Evolutionary conservation across 92 coral and sea anemone genomes (phyloP), one percentile per base, ranked within the genome.

Genomic region (Diadumene lineata): DNA sequence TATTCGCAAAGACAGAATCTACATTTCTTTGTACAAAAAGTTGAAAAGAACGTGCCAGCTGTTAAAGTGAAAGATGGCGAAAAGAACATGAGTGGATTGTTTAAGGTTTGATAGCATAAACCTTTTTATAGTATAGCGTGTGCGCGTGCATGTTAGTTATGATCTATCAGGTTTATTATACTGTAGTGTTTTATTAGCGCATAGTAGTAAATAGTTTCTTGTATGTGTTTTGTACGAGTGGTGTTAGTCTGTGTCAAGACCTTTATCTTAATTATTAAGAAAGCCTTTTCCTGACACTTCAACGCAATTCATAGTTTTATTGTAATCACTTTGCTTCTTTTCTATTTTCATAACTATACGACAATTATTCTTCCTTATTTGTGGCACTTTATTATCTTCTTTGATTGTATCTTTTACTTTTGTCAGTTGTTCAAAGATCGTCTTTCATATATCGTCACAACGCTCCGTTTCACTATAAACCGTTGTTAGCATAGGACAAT

Each of bases 221-320:
- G 50, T 72, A 61, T 21, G 53, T 34, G 53, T 56, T 29, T n/a
- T 31, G 21, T 24, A 60, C 33, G 66, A 56, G 66, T 55, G 65
- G 76, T 65, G 64, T 71, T 38, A 62, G 62, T 71, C 75, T 65
- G 61, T 72, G 77, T 72, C 77, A 72, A 72, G 77, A 72, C 77
- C 46, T 72, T 53, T 61, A 56, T 18, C 34, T 26, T 72, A 33
- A 28, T 72, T 34, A 72, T 25, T 61, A 28, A 57, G 60, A 56
- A 57, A 25, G 32, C 66, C 31, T 56, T 72, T 72, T 34, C 77
- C 77, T 57, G 77, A 72, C 66, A 57, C 77, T 32, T 57, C 48
- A 27, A 72, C 55, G 21, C 66, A 32, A 72, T 56, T 32, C 77
- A 56, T 16, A 30, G 23, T 68, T 68, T 22, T 43, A 43, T 48